Evolutionary conservation across 23 tunicate species (phyloP), one percentile per base, ranked within the genome.

Genomic region (Styela clava): DNA sequence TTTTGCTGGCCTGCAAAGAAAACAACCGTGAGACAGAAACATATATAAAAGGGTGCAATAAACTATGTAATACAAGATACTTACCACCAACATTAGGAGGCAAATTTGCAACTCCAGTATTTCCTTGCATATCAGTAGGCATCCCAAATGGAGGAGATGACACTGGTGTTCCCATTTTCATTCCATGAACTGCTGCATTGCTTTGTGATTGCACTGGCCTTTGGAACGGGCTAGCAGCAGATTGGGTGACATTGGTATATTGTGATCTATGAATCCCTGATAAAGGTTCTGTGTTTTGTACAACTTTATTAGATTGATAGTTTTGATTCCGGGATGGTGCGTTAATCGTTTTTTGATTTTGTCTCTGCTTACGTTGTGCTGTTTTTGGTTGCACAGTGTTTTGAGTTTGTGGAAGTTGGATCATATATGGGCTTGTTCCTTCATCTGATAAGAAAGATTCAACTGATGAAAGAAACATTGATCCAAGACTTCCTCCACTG

Each of bases 401-500:
- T 21, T 79, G 37, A 63, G 79, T 79, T 68, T 79, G 79, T 63
- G 61, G 73, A 44, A 44, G 9, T 44, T 44, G 56, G 9, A 44
- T 44, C 56, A 44, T 44, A 1, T 35, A 21, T 3, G 74, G 64
- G 62, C 69, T 62, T 25, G 84, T 79, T 61, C 84, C 79, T 74
- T 88, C 88, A 79, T 86, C 84, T 1, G 94, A 88, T 24, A 88
- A 44, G 52, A 79, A 73, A 30, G 84, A 86, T 21, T 85, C 97
- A 35, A 91, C 89, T 31, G 87, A 81, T 16, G 86, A 79, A n/a
- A 91, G 35, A 78, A 91, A 91, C 63, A 91, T 70, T 71, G 91
- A 86, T 36, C 97, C 97, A 51, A 91, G 56, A 65, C 90, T 86
- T 44, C 87, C 84, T 27, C 88, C 85, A 31, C 79, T 74, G 19